Evolutionary conservation across 30 jellyfish, hydroid and myxozoan genomes (phyloP), one percentile per base, ranked within the genome.

Genomic region (Nemopilema nomurai): DNA sequence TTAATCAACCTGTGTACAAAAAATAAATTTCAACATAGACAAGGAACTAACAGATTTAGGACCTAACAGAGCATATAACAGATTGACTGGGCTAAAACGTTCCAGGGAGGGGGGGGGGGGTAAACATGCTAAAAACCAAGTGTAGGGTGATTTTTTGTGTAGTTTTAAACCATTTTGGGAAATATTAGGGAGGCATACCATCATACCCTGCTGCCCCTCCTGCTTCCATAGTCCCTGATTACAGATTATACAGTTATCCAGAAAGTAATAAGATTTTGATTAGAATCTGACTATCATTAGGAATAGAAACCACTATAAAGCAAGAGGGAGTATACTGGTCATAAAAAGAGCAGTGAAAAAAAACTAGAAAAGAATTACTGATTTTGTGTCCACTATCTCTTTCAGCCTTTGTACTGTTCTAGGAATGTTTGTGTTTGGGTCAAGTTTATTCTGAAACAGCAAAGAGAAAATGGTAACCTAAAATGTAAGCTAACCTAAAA

Each of bases 41-140:
- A 41, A 41, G 57, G 57, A 41, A 41, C 57, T 41, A 41, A 41
- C 57, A 41, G 57, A 41, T 41, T 41, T 41, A 41, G 57, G 57
- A 41, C 57, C 57, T 41, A 41, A 41, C 57, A 41, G 57, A 41
- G 57, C 57, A 3, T 41, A 41, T 41, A 41, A 41, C 57, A 41
- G 57, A 41, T 41, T 41, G 57, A 41, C 57, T 41, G 57, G 57
- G 57, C 57, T 41, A 41, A 41, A 41, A 41, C 57, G 57, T 41
- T 41, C 57, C 57, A 41, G 57, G 57, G 57, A 41, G 57, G 57
- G 57, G 57, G 57, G n/a, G n/a, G 57, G 57, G 57, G 57, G 57
- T 41, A 41, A 41, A 41, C 57, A 41, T 41, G 57, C 57, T 41
- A 41, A 41, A 41, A 41, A 41, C 57, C 57, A 41, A 41, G 57